A percentile compares a stretch with the other conserved stretches of the same genome.
Conservation (phyloP, 2,888 invertebrate genomes). For the Rhabditoides inermis region DNA sequence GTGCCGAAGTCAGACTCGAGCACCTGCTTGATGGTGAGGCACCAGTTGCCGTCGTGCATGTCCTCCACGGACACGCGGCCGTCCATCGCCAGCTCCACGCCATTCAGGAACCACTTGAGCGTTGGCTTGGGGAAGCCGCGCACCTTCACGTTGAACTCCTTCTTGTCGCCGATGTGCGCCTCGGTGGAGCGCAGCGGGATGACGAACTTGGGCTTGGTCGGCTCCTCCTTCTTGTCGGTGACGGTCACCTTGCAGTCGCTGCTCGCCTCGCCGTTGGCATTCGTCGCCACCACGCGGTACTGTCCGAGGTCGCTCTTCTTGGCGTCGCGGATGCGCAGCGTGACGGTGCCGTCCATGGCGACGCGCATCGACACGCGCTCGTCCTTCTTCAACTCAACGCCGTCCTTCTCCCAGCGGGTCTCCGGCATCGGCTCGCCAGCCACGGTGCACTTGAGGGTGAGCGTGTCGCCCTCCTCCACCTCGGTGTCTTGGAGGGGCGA, state of each 20-base stretch:
- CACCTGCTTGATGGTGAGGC: conserved; percentile 73
- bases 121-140: conserved; percentile 54
- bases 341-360: conserved; percentile 46
- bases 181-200: conserved; percentile 50
- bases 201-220: conserved; percentile 52
- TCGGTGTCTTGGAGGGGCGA: conserved; percentile 41
- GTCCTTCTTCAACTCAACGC: conserved; percentile 35
- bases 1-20: conserved; percentile 64
- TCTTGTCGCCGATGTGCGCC: conserved; percentile 66
- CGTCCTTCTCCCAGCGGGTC: conserved; percentile 37
- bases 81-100: conserved; percentile 25
- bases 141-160: conserved; percentile 57
- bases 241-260: conserved; percentile 37
- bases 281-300: conserved; percentile 40
- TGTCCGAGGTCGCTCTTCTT: conserved; percentile 44
- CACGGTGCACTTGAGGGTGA: conserved; percentile 57
- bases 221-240: conserved; percentile 31
- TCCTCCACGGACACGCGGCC: conserved; percentile 55
- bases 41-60: conserved; percentile 63
- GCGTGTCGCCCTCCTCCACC: conserved; percentile 61
- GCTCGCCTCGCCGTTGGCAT: conserved; percentile 29
- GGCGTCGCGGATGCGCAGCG: conserved; percentile 39
- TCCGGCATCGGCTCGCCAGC: conserved; percentile 54
- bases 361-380: conserved; percentile 41
- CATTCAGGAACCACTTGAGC: conserved; percentile 53